A percentile compares a stretch with the other conserved stretches of the same genome.
Evolutionary conservation across 2,888 invertebrate species (phyloP).

Genomic region (Apodemia hepburni): DNA sequence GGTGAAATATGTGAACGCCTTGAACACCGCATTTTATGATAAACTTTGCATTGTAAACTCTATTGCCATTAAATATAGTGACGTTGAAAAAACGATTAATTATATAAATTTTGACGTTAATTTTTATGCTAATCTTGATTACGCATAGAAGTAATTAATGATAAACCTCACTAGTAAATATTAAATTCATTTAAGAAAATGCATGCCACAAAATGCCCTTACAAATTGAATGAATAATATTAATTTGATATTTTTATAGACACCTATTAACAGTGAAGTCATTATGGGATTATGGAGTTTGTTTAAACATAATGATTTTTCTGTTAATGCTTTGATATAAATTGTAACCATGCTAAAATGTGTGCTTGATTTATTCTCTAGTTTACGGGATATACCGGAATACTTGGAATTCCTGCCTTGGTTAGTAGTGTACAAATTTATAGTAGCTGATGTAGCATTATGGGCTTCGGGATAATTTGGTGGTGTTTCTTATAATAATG

Average conservation of each 20-base stretch:
- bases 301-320: slow-evolving; percentile 20
- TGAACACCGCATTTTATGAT: slow-evolving; percentile 16
- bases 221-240: slow-evolving; percentile 5
- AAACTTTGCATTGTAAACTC: slow-evolving; percentile 6
- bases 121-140: slow-evolving; percentile 5
- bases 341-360: slow-evolving; percentile 46
- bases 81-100: slow-evolving; percentile 8
- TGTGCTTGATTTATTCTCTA: slow-evolving; percentile 80
- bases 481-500: slow-evolving; percentile 3
- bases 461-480: slow-evolving; percentile 24
- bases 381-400: slow-evolving; percentile 90
- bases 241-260: not conserved
- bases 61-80: not conserved
- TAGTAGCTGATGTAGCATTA: slow-evolving; percentile 45
- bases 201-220: slow-evolving; percentile 18
- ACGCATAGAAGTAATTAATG: not conserved
- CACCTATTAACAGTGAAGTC: slow-evolving; percentile 15
- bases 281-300: slow-evolving; percentile 15
- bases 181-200: slow-evolving; percentile 7
- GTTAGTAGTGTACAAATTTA: slow-evolving; percentile 83
- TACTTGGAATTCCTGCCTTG: slow-evolving; percentile 89
- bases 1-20: slow-evolving; percentile 17
- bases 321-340: slow-evolving; percentile 23
- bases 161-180: not conserved
- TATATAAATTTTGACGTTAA: slow-evolving; percentile 12